These are phyloP conservation scores for Neodiprion virginianus DNA, from an alignment of 1,140 invertebrate genomes.

Conservation along the genomic window DNA sequence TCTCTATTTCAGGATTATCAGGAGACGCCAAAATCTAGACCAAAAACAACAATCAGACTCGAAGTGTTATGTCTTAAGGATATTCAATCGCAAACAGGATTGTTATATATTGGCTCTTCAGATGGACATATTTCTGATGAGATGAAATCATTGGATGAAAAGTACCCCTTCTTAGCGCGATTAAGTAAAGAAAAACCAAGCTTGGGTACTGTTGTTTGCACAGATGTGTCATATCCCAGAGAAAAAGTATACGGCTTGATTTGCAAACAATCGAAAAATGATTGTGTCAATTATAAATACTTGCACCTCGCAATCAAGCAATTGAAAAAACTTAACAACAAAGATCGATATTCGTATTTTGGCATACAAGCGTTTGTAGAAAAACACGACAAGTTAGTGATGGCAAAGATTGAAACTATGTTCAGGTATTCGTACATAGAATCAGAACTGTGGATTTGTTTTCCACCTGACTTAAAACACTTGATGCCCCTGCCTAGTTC, in stretches of 20 bases:
- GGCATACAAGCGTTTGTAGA: constrained; percentile 28
- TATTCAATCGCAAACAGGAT: not conserved
- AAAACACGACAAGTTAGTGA: constrained; percentile 11
- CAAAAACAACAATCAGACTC: not conserved
- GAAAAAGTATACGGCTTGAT: constrained; percentile 26
- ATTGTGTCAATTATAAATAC: constrained; percentile 17
- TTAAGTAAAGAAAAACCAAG: constrained; percentile 14
- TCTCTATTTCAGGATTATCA: not conserved
- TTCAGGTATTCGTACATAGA: constrained; percentile 16
- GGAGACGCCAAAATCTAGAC: not conserved
- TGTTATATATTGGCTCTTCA: constrained; percentile 39
- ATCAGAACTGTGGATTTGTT: constrained; percentile 27
- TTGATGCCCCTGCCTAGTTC: not conserved
- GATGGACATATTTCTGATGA: constrained; percentile 33
- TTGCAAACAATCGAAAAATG: constrained; percentile 13
- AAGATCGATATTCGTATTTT: constrained; percentile 21
- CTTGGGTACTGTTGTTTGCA: constrained; percentile 16
- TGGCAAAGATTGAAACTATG: constrained; percentile 26
- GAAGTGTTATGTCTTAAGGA: not conserved
- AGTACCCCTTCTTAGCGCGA: constrained; percentile 31
- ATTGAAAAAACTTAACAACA: constrained; percentile 13
- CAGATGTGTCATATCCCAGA: not conserved
- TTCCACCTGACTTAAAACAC: not conserved
- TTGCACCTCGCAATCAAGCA: constrained; percentile 19
- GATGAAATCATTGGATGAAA: constrained; percentile 34